Evolutionary conservation across 2,113 vertebrate genomes (phyloP), one percentile per base, ranked within the genome.

Genomic region (Sylvietta virens): DNA sequence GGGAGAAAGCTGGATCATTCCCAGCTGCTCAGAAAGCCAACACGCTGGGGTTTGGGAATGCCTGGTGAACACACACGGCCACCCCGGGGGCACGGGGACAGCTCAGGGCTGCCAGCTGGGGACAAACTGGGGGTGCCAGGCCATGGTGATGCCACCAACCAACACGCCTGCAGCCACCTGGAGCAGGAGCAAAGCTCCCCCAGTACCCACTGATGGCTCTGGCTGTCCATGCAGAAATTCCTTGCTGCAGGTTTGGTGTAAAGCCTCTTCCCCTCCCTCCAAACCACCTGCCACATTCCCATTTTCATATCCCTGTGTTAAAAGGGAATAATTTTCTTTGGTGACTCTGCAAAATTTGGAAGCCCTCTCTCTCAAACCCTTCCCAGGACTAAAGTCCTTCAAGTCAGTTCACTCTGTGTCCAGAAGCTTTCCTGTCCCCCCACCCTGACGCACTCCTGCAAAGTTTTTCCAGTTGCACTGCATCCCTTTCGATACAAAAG

Each of bases 11-110:
- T 73, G 76, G 48, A 30, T n/a, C 44, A 2, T 57, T 71, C 39
- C 54, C 60, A 24, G 28, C 81, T 69, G 19, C 86, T 73, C 3
- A 7, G 42, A 42, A 35, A 88, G 57, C 12, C 54, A 58, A 5
- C n/a, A 5, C 0, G 2, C 35, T 17, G 21, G 27, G 15, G 57
- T 65, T 50, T 57, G 53, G 81, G 56, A 69, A 64, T 5, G 17
- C 57, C 57, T 19, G 35, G 2, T 22, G 84, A 71, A 31, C 66
- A 27, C 6, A 9, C 1, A 19, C 1, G 5, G 33, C 33, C 20
- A 6, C 4, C 18, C 12, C 1, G 1, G 56, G 67, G 76, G 33
- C 66, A 61, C 5, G 0, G 47, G 19, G 56, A 33, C 22, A n/a
- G 35, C 86, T 20, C 73, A 4, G 7, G 50, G 33, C 22, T 87